Evolutionary conservation across 2,113 vertebrate genomes (phyloP).

Genomic region (Hiodon alosoides): DNA sequence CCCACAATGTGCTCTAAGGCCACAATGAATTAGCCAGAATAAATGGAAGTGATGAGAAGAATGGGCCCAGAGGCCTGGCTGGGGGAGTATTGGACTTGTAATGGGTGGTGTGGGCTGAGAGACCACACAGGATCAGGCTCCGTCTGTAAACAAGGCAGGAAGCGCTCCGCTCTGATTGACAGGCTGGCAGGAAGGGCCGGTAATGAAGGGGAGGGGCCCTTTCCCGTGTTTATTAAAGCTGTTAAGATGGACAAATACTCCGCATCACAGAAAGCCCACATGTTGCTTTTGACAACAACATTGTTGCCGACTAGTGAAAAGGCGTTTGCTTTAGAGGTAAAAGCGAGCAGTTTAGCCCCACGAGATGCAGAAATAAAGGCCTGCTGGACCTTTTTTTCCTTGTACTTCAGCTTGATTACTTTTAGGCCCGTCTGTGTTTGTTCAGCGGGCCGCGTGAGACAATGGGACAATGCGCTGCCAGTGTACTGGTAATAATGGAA

Average conservation of each 20-base stretch:
- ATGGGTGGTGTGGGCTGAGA: constrained; percentile 43
- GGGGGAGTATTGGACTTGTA: constrained; percentile 42
- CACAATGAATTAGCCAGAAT: constrained; percentile 10
- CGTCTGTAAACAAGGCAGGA: constrained; percentile 61
- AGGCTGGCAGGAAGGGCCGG: constrained; percentile 51
- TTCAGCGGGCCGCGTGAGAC: background rate
- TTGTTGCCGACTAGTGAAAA: background rate
- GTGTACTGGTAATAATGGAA: constrained; percentile 24
- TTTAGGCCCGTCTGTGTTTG: background rate
- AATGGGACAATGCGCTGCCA: constrained; percentile 7
- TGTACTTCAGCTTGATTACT: constrained; percentile 2
- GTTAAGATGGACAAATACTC: background rate
- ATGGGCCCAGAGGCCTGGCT: constrained; percentile 32
- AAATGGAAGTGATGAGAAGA: constrained; percentile 11
- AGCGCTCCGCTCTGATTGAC: constrained; percentile 58
- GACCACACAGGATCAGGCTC: constrained; percentile 67
- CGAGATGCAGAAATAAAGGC: no score
- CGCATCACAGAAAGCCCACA: background rate
- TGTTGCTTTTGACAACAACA: background rate
- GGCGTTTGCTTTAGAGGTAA: background rate
- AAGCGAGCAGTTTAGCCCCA: background rate
- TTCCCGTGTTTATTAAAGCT: background rate
- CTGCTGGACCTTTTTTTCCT: background rate
- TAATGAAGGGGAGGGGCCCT: background rate
- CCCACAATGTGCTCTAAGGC: background rate